Evolutionary conservation across 30 jellyfish, hydroid and myxozoan species (phyloP), one percentile per base, ranked within the genome.

Genomic region (Pseudorhiza aurosa): DNA sequence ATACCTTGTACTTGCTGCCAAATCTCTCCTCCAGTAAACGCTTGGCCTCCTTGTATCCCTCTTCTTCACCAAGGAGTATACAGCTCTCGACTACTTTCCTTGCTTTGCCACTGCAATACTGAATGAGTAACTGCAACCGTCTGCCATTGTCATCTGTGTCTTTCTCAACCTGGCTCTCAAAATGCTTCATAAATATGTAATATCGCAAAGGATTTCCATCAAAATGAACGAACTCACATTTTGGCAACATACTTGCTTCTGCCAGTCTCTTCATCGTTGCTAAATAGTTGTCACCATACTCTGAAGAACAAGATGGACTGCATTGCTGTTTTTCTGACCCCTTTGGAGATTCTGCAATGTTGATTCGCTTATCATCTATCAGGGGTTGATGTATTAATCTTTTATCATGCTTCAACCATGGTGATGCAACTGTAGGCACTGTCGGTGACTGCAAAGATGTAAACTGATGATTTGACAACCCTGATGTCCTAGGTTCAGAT

Each of bases 131-230:
- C 55, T 77, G 85, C 43, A 72, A 21, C 30, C 73, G 72, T 15
- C 85, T 72, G 60, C 85, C 60, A 33, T 24, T 12, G 62, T 77
- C 89, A 77, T 60, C 72, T 58, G 73, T 77, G 45, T 77, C 89
- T 58, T 77, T 77, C 53, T 77, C 71, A 11, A 63, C 89, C 58
- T 77, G 57, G 53, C 17, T 57, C 46, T 60, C 81, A 63, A 77
- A 77, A 22, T 39, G 46, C 33, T 46, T 63, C 89, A 77, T 58
- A 30, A 77, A 60, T 0, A 27, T 59, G 36, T 36, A 58, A 35
- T 59, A 77, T 39, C 73, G 71, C 56, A 44, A 49, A 40, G 89
- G 89, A 43, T 77, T 59, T 18, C 89, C 82, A 30, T 59, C 80
- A 58, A 77, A 58, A 17, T 29, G 71, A 22, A 77, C n/a, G 42